Evolutionary conservation across 2,797 vertebrate species (phyloP), one percentile per base, ranked within the genome.

Genomic region (Peromyscus attwateri): DNA sequence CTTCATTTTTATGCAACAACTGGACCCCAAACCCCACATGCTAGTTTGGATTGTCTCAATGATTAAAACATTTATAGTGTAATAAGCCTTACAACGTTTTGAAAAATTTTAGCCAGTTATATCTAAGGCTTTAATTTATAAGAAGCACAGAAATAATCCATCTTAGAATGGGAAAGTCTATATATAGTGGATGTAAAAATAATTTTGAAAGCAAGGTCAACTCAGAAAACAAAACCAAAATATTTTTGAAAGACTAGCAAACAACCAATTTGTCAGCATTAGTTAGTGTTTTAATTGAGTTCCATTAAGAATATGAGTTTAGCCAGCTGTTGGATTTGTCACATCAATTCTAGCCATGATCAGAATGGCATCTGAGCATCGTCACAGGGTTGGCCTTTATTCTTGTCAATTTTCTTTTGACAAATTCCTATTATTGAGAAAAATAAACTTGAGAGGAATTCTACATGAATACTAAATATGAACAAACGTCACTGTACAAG

Each of bases 371-470:
- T 89, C 81, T 93, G 84, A 70, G 23, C 62, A 49, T 10, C 40
- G 31, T 88, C 4, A 40, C 8, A 80, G 79, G 57, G 25, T 37
- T 79, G 93, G 9, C 62, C 68, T 93, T 66, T 82, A 43, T 89
- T 96, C 96, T 95, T 97, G 6, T 80, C 40, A 91, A 11, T 94
- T 77, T 96, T 25, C 34, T 91, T 85, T 46, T 60, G 70, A 89
- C 60, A 87, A 87, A 76, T 89, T 11, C 43, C 3, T 81, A 17
- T 82, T 73, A 57, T 60, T n/a, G 11, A 49, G 14, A n/a, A 29
- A 95, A 66, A 70, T 75, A 77, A 92, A 93, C 60, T 52, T 27
- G 60, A 60, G 40, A 89, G 16, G 71, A 93, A 77, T 89, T 89
- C 34, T 80, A 10, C 85, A 25, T 87, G 57, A 92, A 84, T 76